These are phyloP conservation scores for Scylla paramamosain DNA, from an alignment of 1,140 invertebrate genomes.

Conservation along the genomic window DNA sequence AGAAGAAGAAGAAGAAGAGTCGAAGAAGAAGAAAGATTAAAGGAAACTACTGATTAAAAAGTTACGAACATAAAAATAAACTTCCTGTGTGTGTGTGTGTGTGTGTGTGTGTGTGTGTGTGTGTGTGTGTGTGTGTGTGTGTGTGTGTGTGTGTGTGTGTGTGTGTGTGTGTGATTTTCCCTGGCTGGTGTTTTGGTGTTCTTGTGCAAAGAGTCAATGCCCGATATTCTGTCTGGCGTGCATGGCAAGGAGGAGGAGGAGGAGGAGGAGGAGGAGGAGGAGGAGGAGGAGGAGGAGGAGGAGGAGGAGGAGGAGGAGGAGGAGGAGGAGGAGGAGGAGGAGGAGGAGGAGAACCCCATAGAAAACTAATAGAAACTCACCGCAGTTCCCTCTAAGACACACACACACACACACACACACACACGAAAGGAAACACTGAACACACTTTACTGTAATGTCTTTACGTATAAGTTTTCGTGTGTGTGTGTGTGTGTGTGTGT, in stretches of 20 bases:
- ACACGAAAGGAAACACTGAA: neutral
- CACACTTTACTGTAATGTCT: neutral
- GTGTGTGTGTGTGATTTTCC: too few relatives aligned
- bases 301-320: neutral
- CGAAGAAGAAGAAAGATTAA: neutral
- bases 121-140: neutral
- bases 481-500: neutral
- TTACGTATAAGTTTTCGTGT: neutral
- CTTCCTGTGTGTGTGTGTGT: neutral
- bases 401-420: constrained; percentile 48
- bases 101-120: constrained; percentile 9
- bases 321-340: too few relatives aligned
- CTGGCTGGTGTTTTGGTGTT: too few relatives aligned
- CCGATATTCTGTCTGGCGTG: neutral
- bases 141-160: neutral
- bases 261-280: neutral
- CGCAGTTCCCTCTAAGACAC: neutral
- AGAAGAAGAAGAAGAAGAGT: neutral
- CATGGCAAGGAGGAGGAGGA: neutral
- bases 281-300: too few relatives aligned
- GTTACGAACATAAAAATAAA: too few relatives aligned
- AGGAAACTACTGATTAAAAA: neutral
- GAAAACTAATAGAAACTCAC: too few relatives aligned
- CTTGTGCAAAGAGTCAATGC: neutral
- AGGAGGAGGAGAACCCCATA: too few relatives aligned